Evolutionary conservation across 2,888 invertebrate genomes (phyloP).

Genomic region (Pristionchus mayeri): DNA sequence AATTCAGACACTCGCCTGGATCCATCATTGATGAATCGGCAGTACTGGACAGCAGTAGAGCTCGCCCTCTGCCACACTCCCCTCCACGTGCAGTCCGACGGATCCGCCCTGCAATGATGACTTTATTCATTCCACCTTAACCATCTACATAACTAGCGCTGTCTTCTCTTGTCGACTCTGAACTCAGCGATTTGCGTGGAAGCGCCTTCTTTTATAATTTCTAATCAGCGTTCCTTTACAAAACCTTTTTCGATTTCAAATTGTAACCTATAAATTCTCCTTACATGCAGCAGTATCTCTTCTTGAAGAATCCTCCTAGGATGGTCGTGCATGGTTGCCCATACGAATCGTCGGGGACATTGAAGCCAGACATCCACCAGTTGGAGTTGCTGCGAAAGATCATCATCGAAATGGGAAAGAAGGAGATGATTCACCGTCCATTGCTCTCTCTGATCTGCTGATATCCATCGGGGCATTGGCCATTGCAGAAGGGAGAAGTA

Average conservation of each 20-base stretch:
- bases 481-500: neutral
- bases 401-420: neutral
- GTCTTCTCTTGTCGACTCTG: too few species aligned
- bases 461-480: neutral
- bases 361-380: constrained; percentile 67
- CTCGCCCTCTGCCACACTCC: neutral
- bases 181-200: too few species aligned
- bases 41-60: neutral
- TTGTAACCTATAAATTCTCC: neutral
- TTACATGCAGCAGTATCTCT: constrained; percentile 70
- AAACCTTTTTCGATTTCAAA: too few species aligned
- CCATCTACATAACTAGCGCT: too few species aligned
- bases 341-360: constrained; percentile 69
- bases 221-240: too few species aligned
- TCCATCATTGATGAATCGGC: neutral
- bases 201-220: too few species aligned
- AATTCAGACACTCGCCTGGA: neutral
- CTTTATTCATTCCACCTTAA: neutral
- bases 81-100: neutral
- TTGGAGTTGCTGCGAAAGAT: constrained; percentile 60
- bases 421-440: neutral
- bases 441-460: constrained; percentile 3
- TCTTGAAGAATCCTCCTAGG: constrained; percentile 67
- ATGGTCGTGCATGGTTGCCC: constrained; percentile 71
- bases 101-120: neutral